Base-by-base conservation (phyloP, 2,113 vertebrate species). In the Hucho hucho region DNA sequence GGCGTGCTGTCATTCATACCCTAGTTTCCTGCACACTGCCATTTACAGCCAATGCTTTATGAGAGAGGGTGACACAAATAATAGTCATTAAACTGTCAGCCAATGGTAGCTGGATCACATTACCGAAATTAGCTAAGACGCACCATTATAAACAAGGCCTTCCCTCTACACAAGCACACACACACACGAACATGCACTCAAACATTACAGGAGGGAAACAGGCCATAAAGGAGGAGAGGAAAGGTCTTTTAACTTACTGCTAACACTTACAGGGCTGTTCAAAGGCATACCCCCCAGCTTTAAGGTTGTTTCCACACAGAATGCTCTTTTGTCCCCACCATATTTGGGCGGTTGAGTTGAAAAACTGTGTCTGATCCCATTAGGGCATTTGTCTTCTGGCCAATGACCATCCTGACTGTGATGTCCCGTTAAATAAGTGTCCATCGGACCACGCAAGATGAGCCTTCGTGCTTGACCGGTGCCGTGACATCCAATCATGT, bases 1-100 rank as follows among this genome's bases (percentile, higher is more conserved):
- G 92, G 91, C 92, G 90, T 92, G 93, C 90, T 95, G 95, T 95
- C 95, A 91, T 94, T 96, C 96, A 95, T 91, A 90, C 82, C 90
- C 93, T 91, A 90, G 89, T 94, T 95, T 94, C 93, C 81, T 82
- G 86, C 93, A 93, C 89, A 32, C 66, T 2, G 91, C 91, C 93
- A 96, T 97, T 97, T 97, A 96, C 88, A 84, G 90, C 85, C 87
- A 80, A 81, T 86, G 89, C 88, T 93, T 95, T 95, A 94, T 94
- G 94, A 94, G 92, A 94, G 92, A 81, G 90, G 88, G 89, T 91
- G 92, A 95, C 92, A 96, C 95, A 98, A 97, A 98, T 95, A 97
- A 97, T 91, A 87, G 85, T 90, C 82, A 93, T 97, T 96, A 97
- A 98, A 94, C 93, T 95, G 95, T 94, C 94, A 94, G 79, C 72